Base-by-base conservation (phyloP, 2,888 invertebrate genomes). In the Choristoneura rosaceana region DNA sequence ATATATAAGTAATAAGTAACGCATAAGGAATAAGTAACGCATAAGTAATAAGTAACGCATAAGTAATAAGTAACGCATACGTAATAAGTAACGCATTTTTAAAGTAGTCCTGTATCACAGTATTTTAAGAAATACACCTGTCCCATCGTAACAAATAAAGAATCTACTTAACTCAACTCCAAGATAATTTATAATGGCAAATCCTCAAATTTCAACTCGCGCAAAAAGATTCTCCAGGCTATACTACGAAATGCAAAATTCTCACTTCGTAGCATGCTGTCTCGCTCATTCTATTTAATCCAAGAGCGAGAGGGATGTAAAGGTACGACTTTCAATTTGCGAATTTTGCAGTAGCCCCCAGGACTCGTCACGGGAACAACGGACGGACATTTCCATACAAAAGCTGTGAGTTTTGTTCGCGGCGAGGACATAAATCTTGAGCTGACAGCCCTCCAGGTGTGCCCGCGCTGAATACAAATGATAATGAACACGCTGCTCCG, bases 381-480 rank as follows among this genome's bases (percentile, higher is more conserved):
- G 79, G 76, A 77, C 77, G 79, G 78, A 80, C 82, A 88, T 88
- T 90, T 86, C 79, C 88, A 88, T 86, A 89, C 89, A 91, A 90
- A 90, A 84, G 85, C 81, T 73, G 74, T 74, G 84, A 85, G 84
- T 87, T 88, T 86, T 85, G 87, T 84, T 83, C 85, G 79, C 82
- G 78, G 77, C 78, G 73, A 76, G 79, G 77, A 85, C 87, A 90
- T 91, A 91, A 91, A 90, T 91, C 91, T 90, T 85, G 81, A 81
- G 82, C 81, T 86, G 89, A 89, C 90, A 89, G 87, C 81, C 78
- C 82, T 85, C 87, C 90, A 89, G 90, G 90, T 90, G 89, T 84
- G 81, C 80, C 81, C 81, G 78, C 85, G 80, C 80, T 86, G 90
- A 90, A 90, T 90, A 91, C 88, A 89, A 90, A 91, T 89, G 88